A percentile compares a stretch with the other conserved stretches of the same genome.
Evolutionary conservation across 1,140 invertebrate genomes (phyloP).

Genomic region (Bombus soroeensis): DNA sequence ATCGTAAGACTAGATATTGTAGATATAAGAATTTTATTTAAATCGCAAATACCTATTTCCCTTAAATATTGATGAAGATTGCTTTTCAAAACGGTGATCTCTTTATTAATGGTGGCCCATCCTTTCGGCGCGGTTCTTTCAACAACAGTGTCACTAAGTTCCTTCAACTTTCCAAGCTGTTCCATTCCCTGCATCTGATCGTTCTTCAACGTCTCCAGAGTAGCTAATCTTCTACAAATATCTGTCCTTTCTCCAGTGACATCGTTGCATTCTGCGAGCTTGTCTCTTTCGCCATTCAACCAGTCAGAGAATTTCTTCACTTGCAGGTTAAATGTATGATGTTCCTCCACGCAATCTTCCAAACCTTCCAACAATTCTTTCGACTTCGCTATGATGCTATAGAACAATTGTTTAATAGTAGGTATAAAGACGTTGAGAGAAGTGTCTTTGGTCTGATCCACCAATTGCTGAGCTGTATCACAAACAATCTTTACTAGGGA

Average conservation of each 20-base stretch:
- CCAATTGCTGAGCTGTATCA: slow-evolving; percentile 94
- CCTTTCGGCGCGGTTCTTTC: slow-evolving; percentile 92
- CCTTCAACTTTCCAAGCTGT: slow-evolving; percentile 87
- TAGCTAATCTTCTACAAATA: slow-evolving; percentile 88
- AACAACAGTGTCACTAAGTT: slow-evolving; percentile 87
- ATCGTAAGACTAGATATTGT: neutral
- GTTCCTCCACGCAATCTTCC: slow-evolving; percentile 93
- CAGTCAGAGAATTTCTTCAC: slow-evolving; percentile 91
- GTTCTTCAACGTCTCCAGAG: slow-evolving; percentile 87
- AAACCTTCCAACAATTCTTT: slow-evolving; percentile 92
- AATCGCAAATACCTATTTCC: slow-evolving; percentile 83
- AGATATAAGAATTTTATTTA: neutral
- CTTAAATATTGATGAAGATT: slow-evolving; percentile 86
- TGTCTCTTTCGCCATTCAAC: slow-evolving; percentile 89
- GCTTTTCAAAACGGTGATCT: slow-evolving; percentile 88
- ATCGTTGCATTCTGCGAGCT: slow-evolving; percentile 90
- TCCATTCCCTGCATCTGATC: slow-evolving; percentile 88
- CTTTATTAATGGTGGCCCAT: slow-evolving; percentile 88
- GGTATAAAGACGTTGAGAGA: slow-evolving; percentile 93
- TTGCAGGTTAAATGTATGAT: slow-evolving; percentile 89
- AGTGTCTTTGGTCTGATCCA: slow-evolving; percentile 94
- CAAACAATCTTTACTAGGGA: slow-evolving; percentile 94
- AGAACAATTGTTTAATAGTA: slow-evolving; percentile 95
- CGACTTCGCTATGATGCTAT: slow-evolving; percentile 94
- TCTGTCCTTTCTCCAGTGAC: slow-evolving; percentile 91